Evolutionary conservation across 2,797 vertebrate genomes (phyloP).

Genomic region (Botia almorhae): DNA sequence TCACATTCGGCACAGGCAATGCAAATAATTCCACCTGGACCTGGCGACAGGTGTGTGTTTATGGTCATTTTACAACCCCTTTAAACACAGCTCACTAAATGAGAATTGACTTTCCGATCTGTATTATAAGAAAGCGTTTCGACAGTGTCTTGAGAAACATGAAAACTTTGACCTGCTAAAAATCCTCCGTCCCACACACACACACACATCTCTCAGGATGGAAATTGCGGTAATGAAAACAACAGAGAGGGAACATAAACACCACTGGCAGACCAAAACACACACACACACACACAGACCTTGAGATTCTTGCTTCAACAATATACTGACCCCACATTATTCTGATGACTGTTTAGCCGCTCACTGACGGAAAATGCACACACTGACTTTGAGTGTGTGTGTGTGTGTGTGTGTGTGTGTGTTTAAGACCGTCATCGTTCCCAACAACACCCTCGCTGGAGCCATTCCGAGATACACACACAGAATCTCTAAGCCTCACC

Average conservation of each 20-base stretch:
- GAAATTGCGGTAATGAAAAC: conserved; percentile 53
- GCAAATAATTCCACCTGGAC: neutral
- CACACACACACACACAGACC: conserved; percentile 12
- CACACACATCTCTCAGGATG: conserved; percentile 45
- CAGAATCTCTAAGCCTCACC: conserved; percentile 2
- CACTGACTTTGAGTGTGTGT: conserved; percentile 15
- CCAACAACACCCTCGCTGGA: neutral
- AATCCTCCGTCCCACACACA: conserved; percentile 27
- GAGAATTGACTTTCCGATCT: neutral
- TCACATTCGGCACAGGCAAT: neutral
- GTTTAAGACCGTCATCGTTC: conserved; percentile 18
- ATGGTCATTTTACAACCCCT: neutral
- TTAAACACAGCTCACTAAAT: neutral
- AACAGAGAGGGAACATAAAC: conserved; percentile 46
- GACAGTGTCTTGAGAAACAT: conserved; percentile 48
- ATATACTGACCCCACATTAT: conserved; percentile 26
- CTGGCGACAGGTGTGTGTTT: neutral
- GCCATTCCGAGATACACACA: conserved; percentile 10
- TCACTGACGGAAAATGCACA: conserved; percentile 30
- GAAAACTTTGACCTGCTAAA: conserved; percentile 46
- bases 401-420: conserved; percentile 23
- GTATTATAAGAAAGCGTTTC: conserved; percentile 20
- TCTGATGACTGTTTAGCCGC: conserved; percentile 41
- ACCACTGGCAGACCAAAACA: conserved; percentile 46
- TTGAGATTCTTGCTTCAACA: conserved; percentile 23